These are phyloP conservation scores for Gari tellinella DNA, from an alignment of 2,888 invertebrate species.

Conservation along the genomic window DNA sequence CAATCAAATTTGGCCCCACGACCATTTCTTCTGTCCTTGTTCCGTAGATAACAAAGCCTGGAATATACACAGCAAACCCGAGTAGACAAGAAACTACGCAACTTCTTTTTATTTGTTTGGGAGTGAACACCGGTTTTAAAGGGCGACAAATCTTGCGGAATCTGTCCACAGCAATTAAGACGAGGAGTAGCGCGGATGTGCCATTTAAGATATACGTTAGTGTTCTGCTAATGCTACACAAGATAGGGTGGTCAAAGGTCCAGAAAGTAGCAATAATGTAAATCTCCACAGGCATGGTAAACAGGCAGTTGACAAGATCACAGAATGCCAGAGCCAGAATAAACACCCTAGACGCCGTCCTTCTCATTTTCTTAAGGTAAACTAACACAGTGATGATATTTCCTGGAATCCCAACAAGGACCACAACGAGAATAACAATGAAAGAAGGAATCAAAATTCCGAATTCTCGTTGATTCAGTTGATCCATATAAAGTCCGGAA, in stretches of 20 bases:
- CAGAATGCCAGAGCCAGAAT: slow-evolving; percentile 56
- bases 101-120: slow-evolving; percentile 48
- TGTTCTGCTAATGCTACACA: slow-evolving; percentile 40
- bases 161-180: slow-evolving; percentile 60
- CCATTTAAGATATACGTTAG: slow-evolving; percentile 53
- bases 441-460: slow-evolving; percentile 51
- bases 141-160: slow-evolving; percentile 63
- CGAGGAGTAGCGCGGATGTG: slow-evolving; percentile 49
- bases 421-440: slow-evolving; percentile 30
- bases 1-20: neutral
- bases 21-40: slow-evolving; percentile 39
- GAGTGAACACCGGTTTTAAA: slow-evolving; percentile 58
- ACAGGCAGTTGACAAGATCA: slow-evolving; percentile 58
- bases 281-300: slow-evolving; percentile 60
- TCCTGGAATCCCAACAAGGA: slow-evolving; percentile 46
- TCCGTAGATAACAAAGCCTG: slow-evolving; percentile 57
- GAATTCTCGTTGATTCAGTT: slow-evolving; percentile 31
- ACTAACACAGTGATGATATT: slow-evolving; percentile 47
- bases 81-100: slow-evolving; percentile 39
- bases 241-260: slow-evolving; percentile 39
- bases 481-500: slow-evolving; percentile 1
- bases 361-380: slow-evolving; percentile 51
- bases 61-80: slow-evolving; percentile 56
- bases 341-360: slow-evolving; percentile 58
- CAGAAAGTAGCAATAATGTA: slow-evolving; percentile 43